Base-by-base conservation (phyloP, 2,888 invertebrate species). In the Eulithis prunata region DNA sequence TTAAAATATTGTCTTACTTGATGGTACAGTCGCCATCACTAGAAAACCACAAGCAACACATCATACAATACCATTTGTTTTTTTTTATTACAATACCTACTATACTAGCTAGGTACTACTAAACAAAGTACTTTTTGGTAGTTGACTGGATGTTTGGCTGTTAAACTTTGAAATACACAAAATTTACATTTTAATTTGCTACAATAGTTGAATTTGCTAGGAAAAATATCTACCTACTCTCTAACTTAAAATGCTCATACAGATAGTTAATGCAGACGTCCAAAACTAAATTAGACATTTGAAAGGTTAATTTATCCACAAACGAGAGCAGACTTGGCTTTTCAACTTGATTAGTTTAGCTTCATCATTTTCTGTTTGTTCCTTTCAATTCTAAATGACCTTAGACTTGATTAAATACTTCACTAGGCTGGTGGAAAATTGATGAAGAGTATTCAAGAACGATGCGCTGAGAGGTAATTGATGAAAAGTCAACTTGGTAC, bases 281-380 rank as follows among this genome's bases (percentile, higher is more conserved):
- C 13, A 14, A 10, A 63, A 52, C n/a, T 51, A 53, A 53, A 53
- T 65, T 46, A 49, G 47, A 54, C 36, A 49, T 57, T 54, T 54
- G 53, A 61, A 66, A 66, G 43, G 43, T 54, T 65, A 47, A 65
- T 47, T 36, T 14, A 53, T 45, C 53, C 47, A 38, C 36, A 61
- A 57, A 47, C 51, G 7, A 49, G 21, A 51, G 38, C 52, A 60
- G 43, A 66, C 47, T 65, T 53, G 21, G 13, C 32, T 46, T 43
- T 61, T 49, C 47, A 12, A 47, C 57, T 61, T 61, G 65, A 65
- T 61, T 61, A 61, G 47, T 49, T n/a, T 53, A 12, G 43, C 53
- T 11, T 57, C 57, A 14, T 46, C 45, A 60, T 55, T 57, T 61
- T 32, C 14, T 47, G 43, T 62, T 61, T 57, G 36, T 65, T 52